phyloP scores from a whole-genome alignment of 2,113 vertebrate species.

The Petaurus breviceps region DNA sequence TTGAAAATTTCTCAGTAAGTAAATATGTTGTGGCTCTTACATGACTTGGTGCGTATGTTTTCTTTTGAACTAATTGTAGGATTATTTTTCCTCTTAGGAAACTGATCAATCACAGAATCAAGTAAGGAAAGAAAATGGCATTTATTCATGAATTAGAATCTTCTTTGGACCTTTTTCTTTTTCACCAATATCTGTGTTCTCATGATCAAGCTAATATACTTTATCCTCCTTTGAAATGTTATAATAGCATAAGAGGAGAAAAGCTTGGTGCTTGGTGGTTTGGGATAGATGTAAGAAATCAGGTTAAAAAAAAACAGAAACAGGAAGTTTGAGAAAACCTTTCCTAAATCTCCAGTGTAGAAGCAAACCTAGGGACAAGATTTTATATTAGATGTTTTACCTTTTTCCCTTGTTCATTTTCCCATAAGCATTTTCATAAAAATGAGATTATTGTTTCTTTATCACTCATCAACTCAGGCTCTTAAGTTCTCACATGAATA shows the following conservation, averaged over 20 bases:
- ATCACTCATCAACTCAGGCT: slow-evolving; percentile 58
- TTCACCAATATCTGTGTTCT: background rate
- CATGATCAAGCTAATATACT: background rate
- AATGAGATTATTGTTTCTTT: slow-evolving; percentile 40
- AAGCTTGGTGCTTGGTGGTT: background rate
- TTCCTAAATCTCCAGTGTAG: slow-evolving; percentile 24
- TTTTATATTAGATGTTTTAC: slow-evolving; percentile 40
- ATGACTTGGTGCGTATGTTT: slow-evolving; percentile 4
- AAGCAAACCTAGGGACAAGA: slow-evolving; percentile 36
- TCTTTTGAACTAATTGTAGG: slow-evolving; percentile 30
- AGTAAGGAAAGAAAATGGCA: slow-evolving; percentile 44
- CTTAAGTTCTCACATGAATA: slow-evolving; percentile 33
- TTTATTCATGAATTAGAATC: slow-evolving; percentile 20
- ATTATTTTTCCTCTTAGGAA: background rate
- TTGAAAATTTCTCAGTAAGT: slow-evolving; percentile 35
- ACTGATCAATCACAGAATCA: background rate
- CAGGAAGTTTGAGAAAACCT: background rate
- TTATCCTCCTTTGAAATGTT: background rate
- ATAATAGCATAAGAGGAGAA: background rate
- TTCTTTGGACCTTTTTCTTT: slow-evolving; percentile 52
- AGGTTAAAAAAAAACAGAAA: background rate
- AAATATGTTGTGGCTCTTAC: slow-evolving; percentile 36
- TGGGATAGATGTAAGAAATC: background rate
- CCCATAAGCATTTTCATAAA: slow-evolving; percentile 59
- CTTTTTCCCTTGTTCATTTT: slow-evolving; percentile 55